Conservation (phyloP, 2,113 vertebrate species). For the Tiliqua scincoides region DNA sequence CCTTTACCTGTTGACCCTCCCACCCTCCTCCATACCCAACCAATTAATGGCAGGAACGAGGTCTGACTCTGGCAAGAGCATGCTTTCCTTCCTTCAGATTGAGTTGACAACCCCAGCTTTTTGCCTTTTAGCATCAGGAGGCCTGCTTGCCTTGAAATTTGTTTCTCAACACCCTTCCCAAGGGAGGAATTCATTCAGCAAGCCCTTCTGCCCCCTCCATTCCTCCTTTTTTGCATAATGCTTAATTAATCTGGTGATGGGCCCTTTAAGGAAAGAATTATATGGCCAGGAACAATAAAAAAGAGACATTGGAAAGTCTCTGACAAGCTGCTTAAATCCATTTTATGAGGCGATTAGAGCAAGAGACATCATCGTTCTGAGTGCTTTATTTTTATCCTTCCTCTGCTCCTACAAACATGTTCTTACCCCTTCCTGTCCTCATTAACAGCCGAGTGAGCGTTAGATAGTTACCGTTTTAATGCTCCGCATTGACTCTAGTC, state of each 20-base stretch:
- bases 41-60: neutral
- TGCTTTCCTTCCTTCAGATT: neutral
- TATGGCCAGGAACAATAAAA: constrained; percentile 36
- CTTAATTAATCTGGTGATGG: constrained; percentile 34
- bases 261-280: constrained; percentile 59
- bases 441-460: constrained; percentile 16
- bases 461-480: constrained; percentile 33
- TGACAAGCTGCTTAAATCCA: constrained; percentile 28
- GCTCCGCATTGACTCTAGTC: neutral
- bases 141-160: neutral
- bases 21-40: neutral
- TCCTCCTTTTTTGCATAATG: constrained; percentile 46
- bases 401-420: neutral
- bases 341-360: constrained; percentile 53
- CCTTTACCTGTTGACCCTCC: neutral
- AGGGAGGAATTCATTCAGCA: constrained; percentile 36
- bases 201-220: constrained; percentile 23
- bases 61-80: neutral
- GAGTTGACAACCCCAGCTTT: neutral
- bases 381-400: constrained; percentile 46
- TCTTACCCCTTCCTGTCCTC: constrained; percentile 20
- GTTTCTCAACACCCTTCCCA: neutral
- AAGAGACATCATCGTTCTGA: constrained; percentile 25
- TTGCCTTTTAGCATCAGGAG: neutral
- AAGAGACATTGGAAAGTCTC: constrained; percentile 48